These are phyloP conservation scores for Drosophila nigricruria DNA, from an alignment of 2,888 invertebrate genomes.

Conservation along the genomic window DNA sequence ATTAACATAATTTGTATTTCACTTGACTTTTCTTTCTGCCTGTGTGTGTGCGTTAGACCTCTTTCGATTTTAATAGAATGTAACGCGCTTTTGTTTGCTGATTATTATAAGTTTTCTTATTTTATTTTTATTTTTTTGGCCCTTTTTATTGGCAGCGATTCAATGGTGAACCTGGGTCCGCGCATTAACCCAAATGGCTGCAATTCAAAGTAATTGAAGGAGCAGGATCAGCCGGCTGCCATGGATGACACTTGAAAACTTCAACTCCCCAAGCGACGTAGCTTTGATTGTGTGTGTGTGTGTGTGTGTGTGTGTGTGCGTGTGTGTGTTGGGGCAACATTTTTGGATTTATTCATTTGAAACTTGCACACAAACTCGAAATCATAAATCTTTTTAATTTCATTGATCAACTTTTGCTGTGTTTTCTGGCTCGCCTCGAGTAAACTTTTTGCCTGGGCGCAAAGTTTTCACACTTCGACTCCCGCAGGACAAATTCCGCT, in stretches of 20 bases:
- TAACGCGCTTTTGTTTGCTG: slow-evolving; percentile 73
- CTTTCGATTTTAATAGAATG: slow-evolving; percentile 72
- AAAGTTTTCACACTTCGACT: slow-evolving; percentile 75
- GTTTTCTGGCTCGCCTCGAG: slow-evolving; percentile 9
- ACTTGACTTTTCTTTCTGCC: slow-evolving; percentile 40
- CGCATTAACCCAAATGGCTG: slow-evolving; percentile 73
- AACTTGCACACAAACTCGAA: slow-evolving; percentile 61
- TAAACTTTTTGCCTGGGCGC: slow-evolving; percentile 48
- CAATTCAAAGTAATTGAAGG: slow-evolving; percentile 72
- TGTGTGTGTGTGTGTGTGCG: slow-evolving; percentile 1
- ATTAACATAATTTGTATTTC: slow-evolving; percentile 77
- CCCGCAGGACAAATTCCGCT: slow-evolving; percentile 68
- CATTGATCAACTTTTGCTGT: slow-evolving; percentile 74
- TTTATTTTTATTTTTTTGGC: slow-evolving; percentile 45
- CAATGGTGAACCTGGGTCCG: slow-evolving; percentile 53
- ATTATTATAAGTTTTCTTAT: slow-evolving; percentile 74
- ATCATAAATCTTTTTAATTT: slow-evolving; percentile 81
- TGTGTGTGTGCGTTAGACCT: slow-evolving; percentile 28
- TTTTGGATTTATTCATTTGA: slow-evolving; percentile 52
- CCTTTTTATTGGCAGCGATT: slow-evolving; percentile 59
- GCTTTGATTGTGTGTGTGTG: slow-evolving; percentile 52
- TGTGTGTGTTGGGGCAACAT: slow-evolving; percentile 18
- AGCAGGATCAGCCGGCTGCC: slow-evolving; percentile 19
- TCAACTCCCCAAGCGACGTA: slow-evolving; percentile 43
- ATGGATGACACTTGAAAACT: slow-evolving; percentile 67